phyloP scores from a whole-genome alignment of 2,113 vertebrate species.

The Etia nguti region DNA sequence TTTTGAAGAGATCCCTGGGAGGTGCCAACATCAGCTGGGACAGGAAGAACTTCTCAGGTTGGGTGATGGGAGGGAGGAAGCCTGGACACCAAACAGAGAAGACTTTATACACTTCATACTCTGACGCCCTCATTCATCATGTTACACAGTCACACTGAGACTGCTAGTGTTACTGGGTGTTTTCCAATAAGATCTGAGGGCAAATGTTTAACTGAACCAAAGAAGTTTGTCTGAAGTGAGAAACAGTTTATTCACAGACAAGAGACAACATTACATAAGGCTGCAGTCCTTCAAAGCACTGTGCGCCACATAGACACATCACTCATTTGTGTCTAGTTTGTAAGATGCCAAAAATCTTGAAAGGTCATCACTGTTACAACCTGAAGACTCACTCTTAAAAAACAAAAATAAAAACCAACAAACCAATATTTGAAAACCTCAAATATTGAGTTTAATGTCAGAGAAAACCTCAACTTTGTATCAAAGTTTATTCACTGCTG shows the following conservation, averaged over 20 bases:
- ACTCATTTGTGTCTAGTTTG: not conserved
- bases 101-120: not conserved
- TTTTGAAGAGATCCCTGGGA: slow-evolving; percentile 95
- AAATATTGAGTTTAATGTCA: not conserved
- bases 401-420: rapidly evolving
- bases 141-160: not conserved
- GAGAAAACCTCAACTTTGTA: not conserved
- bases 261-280: not conserved
- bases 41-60: slow-evolving; percentile 96
- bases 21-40: slow-evolving; percentile 97
- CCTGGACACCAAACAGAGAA: slow-evolving; percentile 63
- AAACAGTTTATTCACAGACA: not conserved
- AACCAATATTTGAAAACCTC: no score
- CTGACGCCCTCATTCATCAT: not conserved
- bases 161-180: not conserved
- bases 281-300: not conserved
- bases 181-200: not conserved
- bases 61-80: slow-evolving; percentile 94
- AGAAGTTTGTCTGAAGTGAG: not conserved
- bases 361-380: not conserved
- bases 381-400: not conserved
- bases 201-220: not conserved
- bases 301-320: not conserved
- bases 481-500: not conserved
- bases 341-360: not conserved